Evolutionary conservation across 2,797 vertebrate species (phyloP).

Genomic region (Sparus aurata): DNA sequence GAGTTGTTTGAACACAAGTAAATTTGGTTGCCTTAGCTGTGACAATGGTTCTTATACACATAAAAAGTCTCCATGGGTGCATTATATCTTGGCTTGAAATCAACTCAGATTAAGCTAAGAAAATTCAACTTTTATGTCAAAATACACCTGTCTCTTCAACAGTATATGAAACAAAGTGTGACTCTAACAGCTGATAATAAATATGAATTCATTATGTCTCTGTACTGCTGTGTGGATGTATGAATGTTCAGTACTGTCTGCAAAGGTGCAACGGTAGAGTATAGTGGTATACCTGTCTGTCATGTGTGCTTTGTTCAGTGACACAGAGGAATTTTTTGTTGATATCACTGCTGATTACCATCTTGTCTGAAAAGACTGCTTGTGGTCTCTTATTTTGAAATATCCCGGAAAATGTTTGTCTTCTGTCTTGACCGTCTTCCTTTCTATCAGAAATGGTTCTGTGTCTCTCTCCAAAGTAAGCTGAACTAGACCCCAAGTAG

Average conservation of each 20-base stretch:
- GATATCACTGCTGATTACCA: background rate
- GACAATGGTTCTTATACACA: slow-evolving; percentile 3
- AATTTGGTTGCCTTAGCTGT: slow-evolving; percentile 32
- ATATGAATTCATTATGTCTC: background rate
- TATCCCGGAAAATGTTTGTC: background rate
- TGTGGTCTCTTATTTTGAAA: slow-evolving; percentile 1
- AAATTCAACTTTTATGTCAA: slow-evolving; percentile 11
- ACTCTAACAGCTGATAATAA: background rate
- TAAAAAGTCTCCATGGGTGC: slow-evolving; percentile 3
- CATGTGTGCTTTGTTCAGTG: background rate
- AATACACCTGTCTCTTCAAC: background rate
- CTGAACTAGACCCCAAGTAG: background rate
- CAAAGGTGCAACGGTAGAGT: too few relatives aligned
- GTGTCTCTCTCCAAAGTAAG: background rate
- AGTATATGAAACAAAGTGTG: background rate
- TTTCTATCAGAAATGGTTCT: background rate
- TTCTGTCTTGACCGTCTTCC: background rate
- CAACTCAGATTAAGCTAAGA: background rate
- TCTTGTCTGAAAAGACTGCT: background rate
- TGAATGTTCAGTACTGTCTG: too few relatives aligned
- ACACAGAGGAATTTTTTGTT: background rate
- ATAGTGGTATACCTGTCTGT: background rate
- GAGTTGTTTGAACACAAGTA: slow-evolving; percentile 39
- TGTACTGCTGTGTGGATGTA: background rate
- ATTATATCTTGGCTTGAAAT: slow-evolving; percentile 20